Percentiles rank a stretch among this genome's conserved stretches.
These are phyloP conservation scores for Euglossa dilemma DNA, from an alignment of 1,140 invertebrate species.

Conservation along the genomic window DNA sequence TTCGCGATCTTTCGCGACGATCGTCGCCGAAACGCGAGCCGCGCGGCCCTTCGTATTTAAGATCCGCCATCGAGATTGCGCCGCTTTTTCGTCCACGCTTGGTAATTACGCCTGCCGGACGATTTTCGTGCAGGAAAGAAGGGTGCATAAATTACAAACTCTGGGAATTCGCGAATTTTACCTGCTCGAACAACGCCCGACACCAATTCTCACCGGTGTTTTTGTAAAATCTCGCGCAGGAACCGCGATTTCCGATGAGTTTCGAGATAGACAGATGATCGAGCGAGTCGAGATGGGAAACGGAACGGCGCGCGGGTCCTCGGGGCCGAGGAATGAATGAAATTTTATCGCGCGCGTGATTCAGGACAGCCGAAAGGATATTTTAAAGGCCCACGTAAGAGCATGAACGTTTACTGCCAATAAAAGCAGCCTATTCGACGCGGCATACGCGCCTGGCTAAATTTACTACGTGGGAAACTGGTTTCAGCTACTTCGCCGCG, in stretches of 20 bases:
- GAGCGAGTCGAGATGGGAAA: no score
- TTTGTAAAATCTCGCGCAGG: not conserved
- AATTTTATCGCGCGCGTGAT: not conserved
- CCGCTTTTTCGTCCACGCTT: not conserved
- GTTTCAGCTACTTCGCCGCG: not conserved
- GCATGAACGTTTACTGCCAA: conserved; percentile 13
- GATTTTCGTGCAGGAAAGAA: not conserved
- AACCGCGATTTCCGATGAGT: no score
- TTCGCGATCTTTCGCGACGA: not conserved
- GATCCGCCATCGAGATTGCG: not conserved
- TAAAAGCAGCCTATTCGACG: conserved; percentile 21
- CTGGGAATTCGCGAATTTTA: conserved; percentile 7
- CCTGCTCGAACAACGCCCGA: no score
- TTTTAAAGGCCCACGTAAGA: conserved; percentile 19
- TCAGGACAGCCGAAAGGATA: not conserved
- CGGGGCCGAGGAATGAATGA: not conserved
- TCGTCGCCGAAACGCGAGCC: conserved; percentile 12
- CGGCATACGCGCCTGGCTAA: not conserved
- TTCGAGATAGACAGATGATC: no score
- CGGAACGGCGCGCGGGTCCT: not conserved
- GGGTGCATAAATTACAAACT: conserved; percentile 38
- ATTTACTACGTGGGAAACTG: conserved; percentile 33
- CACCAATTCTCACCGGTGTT: not conserved
- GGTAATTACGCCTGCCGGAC: not conserved
- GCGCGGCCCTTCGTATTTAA: not conserved